Evolutionary conservation across 2,113 vertebrate species (phyloP).

Genomic region (Gambusia holbrooki): DNA sequence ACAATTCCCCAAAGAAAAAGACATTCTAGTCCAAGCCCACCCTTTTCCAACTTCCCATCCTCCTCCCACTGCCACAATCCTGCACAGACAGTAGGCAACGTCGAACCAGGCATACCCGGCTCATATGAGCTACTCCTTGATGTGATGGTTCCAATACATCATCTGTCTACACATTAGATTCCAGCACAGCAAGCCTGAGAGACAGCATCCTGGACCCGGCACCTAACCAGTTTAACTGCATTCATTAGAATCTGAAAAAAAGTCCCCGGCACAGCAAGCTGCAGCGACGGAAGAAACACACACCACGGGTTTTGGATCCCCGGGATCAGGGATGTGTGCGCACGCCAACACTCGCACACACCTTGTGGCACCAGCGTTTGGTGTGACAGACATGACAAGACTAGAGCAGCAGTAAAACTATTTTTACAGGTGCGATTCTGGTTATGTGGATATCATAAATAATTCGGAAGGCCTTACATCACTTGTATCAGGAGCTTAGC

Average conservation of each 20-base stretch:
- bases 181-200: slow-evolving; percentile 58
- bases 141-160: slow-evolving; percentile 69
- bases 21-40: slow-evolving; percentile 48
- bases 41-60: background rate
- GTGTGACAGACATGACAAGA: slow-evolving; percentile 12
- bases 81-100: slow-evolving; percentile 41
- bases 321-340: slow-evolving; percentile 13
- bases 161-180: slow-evolving; percentile 69
- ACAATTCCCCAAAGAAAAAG: slow-evolving; percentile 75
- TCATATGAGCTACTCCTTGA: slow-evolving; percentile 65
- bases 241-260: slow-evolving; percentile 61
- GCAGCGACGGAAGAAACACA: slow-evolving; percentile 35
- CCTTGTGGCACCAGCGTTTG: background rate
- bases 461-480: slow-evolving; percentile 20
- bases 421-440: slow-evolving; percentile 39
- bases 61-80: slow-evolving; percentile 11
- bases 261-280: slow-evolving; percentile 55
- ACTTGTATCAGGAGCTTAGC: background rate
- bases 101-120: slow-evolving; percentile 46
- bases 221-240: slow-evolving; percentile 67
- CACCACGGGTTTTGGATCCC: slow-evolving; percentile 28
- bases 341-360: slow-evolving; percentile 11
- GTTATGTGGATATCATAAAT: slow-evolving; percentile 46
- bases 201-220: slow-evolving; percentile 47
- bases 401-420: slow-evolving; percentile 2